Evolutionary conservation across 2,113 vertebrate genomes (phyloP).

Genomic region (Andinoacara biseriatus): DNA sequence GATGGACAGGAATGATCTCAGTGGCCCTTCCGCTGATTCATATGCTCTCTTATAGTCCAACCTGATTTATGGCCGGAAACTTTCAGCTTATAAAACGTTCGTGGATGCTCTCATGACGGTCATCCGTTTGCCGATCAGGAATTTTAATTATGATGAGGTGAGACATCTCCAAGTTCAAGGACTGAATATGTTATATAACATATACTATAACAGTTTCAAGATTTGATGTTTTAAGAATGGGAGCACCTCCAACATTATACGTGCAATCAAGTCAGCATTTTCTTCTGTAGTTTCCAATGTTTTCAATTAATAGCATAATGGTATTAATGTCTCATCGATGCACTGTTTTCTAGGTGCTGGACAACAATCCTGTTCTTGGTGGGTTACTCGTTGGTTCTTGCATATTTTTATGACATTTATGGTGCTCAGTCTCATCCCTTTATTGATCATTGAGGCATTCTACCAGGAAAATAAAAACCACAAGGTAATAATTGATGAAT

Average conservation of each 20-base stretch:
- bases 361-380: slow-evolving; percentile 83
- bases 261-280: not conserved
- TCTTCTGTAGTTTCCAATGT: not conserved
- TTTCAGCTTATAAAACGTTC: slow-evolving; percentile 88
- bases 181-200: not conserved
- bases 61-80: slow-evolving; percentile 89
- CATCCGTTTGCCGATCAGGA: slow-evolving; percentile 90
- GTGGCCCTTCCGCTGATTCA: not conserved
- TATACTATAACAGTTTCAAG: not conserved
- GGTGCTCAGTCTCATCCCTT: slow-evolving; percentile 90
- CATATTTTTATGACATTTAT: slow-evolving; percentile 91
- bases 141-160: slow-evolving; percentile 95
- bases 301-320: not conserved
- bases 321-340: not conserved
- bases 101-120: slow-evolving; percentile 84
- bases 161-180: not conserved
- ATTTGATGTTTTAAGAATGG: too few relatives aligned
- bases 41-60: slow-evolving; percentile 81
- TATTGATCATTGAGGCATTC: slow-evolving; percentile 90
- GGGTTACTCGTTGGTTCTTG: slow-evolving; percentile 91
- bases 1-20: not conserved
- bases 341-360: slow-evolving; percentile 80
- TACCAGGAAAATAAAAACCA: slow-evolving; percentile 85
- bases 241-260: not conserved
- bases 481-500: slow-evolving; percentile 77